These are phyloP conservation scores for Calyptomena viridis DNA, from an alignment of 2,113 vertebrate genomes.

Conservation along the genomic window DNA sequence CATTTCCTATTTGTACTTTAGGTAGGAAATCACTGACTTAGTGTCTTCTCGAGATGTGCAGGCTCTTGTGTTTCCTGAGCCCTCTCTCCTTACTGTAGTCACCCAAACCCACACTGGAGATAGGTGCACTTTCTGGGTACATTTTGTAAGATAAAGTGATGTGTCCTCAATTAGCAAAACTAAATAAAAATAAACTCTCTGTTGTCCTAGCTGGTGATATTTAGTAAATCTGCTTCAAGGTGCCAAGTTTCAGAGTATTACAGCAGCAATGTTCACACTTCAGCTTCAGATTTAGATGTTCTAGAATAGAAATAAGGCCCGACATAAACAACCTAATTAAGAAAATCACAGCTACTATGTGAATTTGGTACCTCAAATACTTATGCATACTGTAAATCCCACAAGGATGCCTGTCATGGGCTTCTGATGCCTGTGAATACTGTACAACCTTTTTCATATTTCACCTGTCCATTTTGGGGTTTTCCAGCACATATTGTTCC, in stretches of 20 bases:
- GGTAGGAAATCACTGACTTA: background rate
- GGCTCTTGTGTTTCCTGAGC: background rate
- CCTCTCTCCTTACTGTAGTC: background rate
- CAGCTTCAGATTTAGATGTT: constrained; percentile 5
- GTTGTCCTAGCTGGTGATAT: constrained; percentile 11
- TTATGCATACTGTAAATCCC: background rate
- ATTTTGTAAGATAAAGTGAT: background rate
- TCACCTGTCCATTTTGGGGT: background rate
- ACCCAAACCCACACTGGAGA: background rate
- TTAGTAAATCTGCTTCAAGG: background rate
- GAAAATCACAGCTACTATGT: background rate
- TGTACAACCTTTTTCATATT: accelerated
- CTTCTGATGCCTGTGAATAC: background rate
- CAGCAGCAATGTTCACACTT: constrained; percentile 2
- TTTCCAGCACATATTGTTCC: background rate
- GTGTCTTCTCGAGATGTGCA: background rate
- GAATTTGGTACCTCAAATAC: background rate
- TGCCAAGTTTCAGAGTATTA: constrained; percentile 14
- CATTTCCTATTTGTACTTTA: background rate
- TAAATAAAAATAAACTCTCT: background rate
- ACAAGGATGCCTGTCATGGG: background rate
- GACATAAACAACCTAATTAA: constrained; percentile 34
- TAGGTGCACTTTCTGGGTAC: background rate
- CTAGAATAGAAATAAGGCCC: constrained; percentile 10
- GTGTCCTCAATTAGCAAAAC: background rate